Conservation (phyloP, 2,797 vertebrate species). For the Hirundo rustica region DNA sequence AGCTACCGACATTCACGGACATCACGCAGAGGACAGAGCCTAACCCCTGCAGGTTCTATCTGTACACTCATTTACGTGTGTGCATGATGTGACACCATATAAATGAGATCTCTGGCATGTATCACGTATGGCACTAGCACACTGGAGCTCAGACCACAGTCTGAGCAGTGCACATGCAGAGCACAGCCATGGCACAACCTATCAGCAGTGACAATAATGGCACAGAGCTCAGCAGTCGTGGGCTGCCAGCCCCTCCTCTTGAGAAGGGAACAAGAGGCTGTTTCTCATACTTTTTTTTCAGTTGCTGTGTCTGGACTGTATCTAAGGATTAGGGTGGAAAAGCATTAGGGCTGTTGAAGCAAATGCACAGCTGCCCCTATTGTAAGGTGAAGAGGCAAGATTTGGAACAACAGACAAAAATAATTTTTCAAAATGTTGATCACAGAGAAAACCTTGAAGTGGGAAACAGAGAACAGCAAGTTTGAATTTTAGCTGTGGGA, state of each 20-base stretch:
- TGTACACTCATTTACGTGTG: too few relatives aligned
- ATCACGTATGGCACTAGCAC: background rate
- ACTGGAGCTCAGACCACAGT: fast-evolving
- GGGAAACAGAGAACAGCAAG: background rate
- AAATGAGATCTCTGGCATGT: fast-evolving
- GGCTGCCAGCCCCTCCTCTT: background rate
- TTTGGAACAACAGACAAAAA: background rate
- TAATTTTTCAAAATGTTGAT: background rate
- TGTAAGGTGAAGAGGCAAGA: background rate
- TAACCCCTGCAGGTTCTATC: background rate
- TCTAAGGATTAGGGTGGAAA: background rate
- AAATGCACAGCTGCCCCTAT: background rate
- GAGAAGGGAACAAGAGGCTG: fast-evolving
- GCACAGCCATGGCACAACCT: background rate
- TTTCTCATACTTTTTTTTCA: background rate
- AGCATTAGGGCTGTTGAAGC: background rate
- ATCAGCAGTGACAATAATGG: background rate
- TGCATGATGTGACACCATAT: fast-evolving
- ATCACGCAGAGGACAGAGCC: background rate
- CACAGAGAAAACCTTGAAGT: background rate
- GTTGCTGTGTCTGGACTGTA: background rate
- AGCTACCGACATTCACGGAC: background rate
- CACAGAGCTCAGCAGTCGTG: background rate
- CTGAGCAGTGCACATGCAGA: background rate
- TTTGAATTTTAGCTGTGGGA: background rate